These are phyloP conservation scores for Ophioninae sp. DNA, from an alignment of 2,888 invertebrate genomes.

Conservation along the genomic window DNA sequence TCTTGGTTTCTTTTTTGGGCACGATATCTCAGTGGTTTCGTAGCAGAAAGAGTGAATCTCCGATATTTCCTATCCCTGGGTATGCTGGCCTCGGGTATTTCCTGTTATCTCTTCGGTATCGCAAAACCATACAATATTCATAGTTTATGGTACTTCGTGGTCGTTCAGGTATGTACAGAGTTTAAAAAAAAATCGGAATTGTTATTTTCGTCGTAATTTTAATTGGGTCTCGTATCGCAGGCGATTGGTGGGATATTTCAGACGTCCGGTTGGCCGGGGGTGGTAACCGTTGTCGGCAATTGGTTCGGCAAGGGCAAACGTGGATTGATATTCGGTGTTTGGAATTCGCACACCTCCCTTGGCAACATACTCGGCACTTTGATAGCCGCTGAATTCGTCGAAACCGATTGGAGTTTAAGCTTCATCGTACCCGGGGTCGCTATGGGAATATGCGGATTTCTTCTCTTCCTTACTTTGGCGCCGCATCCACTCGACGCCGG, in stretches of 20 bases:
- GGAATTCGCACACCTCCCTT: constrained; percentile 98
- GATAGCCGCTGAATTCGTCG: constrained; percentile 94
- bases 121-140: constrained; percentile 92
- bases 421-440: constrained; percentile 95
- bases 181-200: neutral
- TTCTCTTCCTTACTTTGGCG: constrained; percentile 92
- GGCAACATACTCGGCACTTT: constrained; percentile 96
- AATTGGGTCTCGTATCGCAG: constrained; percentile 80
- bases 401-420: constrained; percentile 93
- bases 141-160: constrained; percentile 89
- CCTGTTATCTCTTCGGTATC: constrained; percentile 94
- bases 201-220: constrained; percentile 31
- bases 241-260: constrained; percentile 92
- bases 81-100: constrained; percentile 93
- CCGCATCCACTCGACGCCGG: constrained; percentile 92
- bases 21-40: constrained; percentile 86
- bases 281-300: constrained; percentile 95
- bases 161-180: constrained; percentile 87
- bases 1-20: constrained; percentile 2
- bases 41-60: constrained; percentile 95
- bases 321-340: constrained; percentile 96
- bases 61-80: constrained; percentile 95
- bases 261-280: constrained; percentile 98
- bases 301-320: constrained; percentile 97
- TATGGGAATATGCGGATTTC: constrained; percentile 87